A percentile compares a stretch with the other conserved stretches of the same genome.
Conservation (phyloP, 1,140 invertebrate species). For the Drosophila pachea region DNA sequence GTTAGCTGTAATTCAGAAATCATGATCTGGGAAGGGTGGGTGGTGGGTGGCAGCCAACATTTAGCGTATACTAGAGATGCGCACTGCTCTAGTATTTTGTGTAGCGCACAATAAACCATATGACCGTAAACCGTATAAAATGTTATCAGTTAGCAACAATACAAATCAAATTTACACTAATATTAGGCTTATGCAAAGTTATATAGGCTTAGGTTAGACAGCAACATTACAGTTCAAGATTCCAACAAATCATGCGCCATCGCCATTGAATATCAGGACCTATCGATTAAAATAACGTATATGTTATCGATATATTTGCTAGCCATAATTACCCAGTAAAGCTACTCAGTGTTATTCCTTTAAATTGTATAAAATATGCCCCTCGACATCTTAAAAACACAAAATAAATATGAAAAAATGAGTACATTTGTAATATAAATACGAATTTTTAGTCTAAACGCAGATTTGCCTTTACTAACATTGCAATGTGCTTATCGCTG, state of each 20-base stretch:
- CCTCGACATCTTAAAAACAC: too few relatives aligned
- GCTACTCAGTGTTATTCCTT: not conserved
- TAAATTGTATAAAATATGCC: too few relatives aligned
- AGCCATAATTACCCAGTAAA: not conserved
- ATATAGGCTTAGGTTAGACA: too few relatives aligned
- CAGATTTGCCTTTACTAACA: slow-evolving; percentile 29
- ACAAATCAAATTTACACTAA: too few relatives aligned
- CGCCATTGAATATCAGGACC: too few relatives aligned
- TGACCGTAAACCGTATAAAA: too few relatives aligned
- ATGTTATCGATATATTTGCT: not conserved
- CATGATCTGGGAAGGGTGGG: slow-evolving; percentile 31
- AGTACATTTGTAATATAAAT: slow-evolving; percentile 13
- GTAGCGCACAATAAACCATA: not conserved
- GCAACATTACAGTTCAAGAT: not conserved
- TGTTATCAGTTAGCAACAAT: too few relatives aligned
- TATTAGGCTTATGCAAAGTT: too few relatives aligned
- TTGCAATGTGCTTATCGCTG: slow-evolving; percentile 24
- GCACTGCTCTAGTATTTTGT: slow-evolving; percentile 9
- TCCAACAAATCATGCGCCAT: not conserved
- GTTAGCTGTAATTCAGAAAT: slow-evolving; percentile 43
- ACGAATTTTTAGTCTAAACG: slow-evolving; percentile 34
- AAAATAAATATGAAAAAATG: slow-evolving; percentile 2
- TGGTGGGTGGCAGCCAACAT: slow-evolving; percentile 19
- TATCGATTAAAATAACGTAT: not conserved
- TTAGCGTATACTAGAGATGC: slow-evolving; percentile 30